These are phyloP conservation scores for Herminia tarsipennalis DNA, from an alignment of 2,888 invertebrate species.

Conservation along the genomic window DNA sequence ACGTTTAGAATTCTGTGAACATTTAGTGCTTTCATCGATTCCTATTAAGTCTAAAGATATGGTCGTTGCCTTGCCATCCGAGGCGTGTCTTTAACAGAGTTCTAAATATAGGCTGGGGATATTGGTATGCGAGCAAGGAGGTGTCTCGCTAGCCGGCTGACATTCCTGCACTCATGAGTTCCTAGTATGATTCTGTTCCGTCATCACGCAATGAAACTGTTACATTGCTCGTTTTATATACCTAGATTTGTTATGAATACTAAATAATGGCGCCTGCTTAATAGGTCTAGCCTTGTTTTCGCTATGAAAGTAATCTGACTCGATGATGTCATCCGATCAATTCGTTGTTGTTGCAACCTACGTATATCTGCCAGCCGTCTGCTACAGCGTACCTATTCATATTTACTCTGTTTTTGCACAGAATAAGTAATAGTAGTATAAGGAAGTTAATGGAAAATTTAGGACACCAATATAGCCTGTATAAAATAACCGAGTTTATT, in stretches of 20 bases:
- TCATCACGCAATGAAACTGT: conserved; percentile 9
- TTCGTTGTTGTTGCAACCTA: conserved; percentile 54
- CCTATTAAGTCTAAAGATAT: not conserved
- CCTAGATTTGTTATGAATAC: conserved; percentile 11
- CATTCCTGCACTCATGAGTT: conserved; percentile 22
- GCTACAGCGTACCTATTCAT: too few species aligned
- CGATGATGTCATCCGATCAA: conserved; percentile 50
- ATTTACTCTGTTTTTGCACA: too few species aligned
- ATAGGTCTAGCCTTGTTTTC: conserved; percentile 16
- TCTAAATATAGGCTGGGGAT: conserved; percentile 67
- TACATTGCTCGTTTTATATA: conserved; percentile 27
- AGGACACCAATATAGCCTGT: too few species aligned
- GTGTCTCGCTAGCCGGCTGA: conserved; percentile 22
- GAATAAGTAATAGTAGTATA: too few species aligned
- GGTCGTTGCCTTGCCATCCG: conserved; percentile 52
- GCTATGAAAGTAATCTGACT: conserved; percentile 26
- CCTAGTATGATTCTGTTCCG: conserved; percentile 15
- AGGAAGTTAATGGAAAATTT: too few species aligned
- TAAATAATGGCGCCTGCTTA: conserved; percentile 24
- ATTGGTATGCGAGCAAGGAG: conserved; percentile 61
- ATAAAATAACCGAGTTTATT: too few species aligned
- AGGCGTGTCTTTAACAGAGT: conserved; percentile 47
- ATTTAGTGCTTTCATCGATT: not conserved
- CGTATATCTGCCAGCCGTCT: too few species aligned
- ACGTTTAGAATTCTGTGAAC: conserved; percentile 42